phyloP scores from a whole-genome alignment of 2,888 invertebrate genomes.

The Malachius bipustulatus region DNA sequence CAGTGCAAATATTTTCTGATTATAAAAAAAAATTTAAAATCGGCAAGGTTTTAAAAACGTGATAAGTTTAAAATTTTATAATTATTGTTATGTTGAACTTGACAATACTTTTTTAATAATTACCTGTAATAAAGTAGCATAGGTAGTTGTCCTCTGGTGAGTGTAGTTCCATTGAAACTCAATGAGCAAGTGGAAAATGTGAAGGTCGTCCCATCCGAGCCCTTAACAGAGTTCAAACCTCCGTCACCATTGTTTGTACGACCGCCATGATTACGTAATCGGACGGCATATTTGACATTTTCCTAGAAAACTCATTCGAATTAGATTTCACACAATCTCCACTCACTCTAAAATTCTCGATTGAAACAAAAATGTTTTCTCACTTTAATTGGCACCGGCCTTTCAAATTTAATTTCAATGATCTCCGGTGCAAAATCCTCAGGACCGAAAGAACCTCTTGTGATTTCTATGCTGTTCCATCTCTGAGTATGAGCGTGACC shows the following conservation, averaged over 20 bases:
- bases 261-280: slow-evolving; percentile 80
- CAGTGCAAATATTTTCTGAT: too few relatives aligned
- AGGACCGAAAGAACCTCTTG: slow-evolving; percentile 72
- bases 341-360: not conserved
- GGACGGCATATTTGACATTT: slow-evolving; percentile 76
- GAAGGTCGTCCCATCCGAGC: slow-evolving; percentile 86
- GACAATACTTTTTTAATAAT: too few relatives aligned
- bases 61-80: too few relatives aligned
- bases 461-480: slow-evolving; percentile 80
- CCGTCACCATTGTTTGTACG: slow-evolving; percentile 92
- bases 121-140: slow-evolving; percentile 80
- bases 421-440: slow-evolving; percentile 81
- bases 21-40: slow-evolving; percentile 17
- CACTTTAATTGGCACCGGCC: slow-evolving; percentile 75
- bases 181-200: slow-evolving; percentile 83
- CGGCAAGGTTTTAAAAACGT: too few relatives aligned
- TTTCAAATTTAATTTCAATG: slow-evolving; percentile 81
- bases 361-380: slow-evolving; percentile 8
- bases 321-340: not conserved
- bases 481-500: slow-evolving; percentile 54
- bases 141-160: slow-evolving; percentile 90
- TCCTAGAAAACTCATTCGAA: slow-evolving; percentile 45
- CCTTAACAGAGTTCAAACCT: slow-evolving; percentile 76
- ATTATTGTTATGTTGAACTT: too few relatives aligned
- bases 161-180: slow-evolving; percentile 93